Conservation (phyloP, 2,797 vertebrate species). For the Coluber constrictor region DNA sequence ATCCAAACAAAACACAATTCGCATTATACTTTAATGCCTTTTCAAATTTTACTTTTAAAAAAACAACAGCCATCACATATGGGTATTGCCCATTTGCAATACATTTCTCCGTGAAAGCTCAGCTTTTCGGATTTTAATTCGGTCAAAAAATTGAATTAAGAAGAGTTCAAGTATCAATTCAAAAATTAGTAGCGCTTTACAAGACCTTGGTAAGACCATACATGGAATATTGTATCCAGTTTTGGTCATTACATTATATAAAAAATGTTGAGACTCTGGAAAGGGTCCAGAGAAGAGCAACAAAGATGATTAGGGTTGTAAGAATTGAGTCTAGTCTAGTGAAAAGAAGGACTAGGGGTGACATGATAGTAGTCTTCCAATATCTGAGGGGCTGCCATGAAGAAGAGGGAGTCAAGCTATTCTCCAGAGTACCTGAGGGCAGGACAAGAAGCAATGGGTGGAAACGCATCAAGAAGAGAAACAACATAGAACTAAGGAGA, state of each 20-base stretch:
- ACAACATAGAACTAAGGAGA: not conserved
- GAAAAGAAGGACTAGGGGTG: not conserved
- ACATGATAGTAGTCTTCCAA: not conserved
- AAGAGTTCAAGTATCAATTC: slow-evolving; percentile 32
- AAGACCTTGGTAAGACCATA: not conserved
- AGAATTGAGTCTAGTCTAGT: not conserved
- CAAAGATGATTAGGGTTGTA: not conserved
- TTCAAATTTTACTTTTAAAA: slow-evolving; percentile 3
- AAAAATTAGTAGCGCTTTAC: not conserved
- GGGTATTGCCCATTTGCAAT: slow-evolving; percentile 20
- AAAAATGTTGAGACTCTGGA: not conserved
- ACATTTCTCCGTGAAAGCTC: slow-evolving; percentile 38
- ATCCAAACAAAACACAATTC: not conserved
- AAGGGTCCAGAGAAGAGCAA: not conserved
- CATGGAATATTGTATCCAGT: not conserved
- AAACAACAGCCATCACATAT: slow-evolving; percentile 34
- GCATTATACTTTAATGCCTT: not conserved
- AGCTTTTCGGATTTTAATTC: slow-evolving; percentile 53
- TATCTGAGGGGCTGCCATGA: no score
- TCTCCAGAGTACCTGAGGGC: not conserved
- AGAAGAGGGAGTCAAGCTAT: not conserved
- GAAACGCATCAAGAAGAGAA: not conserved
- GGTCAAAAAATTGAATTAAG: slow-evolving; percentile 44
- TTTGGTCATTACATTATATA: no score
- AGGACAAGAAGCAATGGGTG: not conserved